Conservation (phyloP, 1,140 invertebrate species). For the Sitodiplosis mosellana region DNA sequence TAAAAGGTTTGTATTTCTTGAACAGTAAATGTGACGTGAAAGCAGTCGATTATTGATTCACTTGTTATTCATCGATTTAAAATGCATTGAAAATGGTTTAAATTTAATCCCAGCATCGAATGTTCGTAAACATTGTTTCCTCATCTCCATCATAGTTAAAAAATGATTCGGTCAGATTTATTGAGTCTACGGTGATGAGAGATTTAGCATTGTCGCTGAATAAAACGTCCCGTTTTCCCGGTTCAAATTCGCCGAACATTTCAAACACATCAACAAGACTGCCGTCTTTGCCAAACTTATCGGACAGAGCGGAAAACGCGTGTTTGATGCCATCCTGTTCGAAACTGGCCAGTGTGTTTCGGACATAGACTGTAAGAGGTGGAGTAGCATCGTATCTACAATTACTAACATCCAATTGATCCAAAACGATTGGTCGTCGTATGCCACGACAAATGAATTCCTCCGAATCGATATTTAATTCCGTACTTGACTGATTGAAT, state of each 20-base stretch:
- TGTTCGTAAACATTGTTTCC: no score
- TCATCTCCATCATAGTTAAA: no score
- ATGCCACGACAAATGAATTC: conserved; percentile 16
- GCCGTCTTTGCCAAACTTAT: conserved; percentile 15
- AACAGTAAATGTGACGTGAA: no score
- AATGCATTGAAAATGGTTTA: no score
- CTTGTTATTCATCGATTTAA: no score
- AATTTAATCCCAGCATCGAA: no score
- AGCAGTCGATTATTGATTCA: no score
- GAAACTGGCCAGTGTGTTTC: conserved; percentile 10
- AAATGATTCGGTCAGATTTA: no score
- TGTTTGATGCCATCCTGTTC: conserved; percentile 21
- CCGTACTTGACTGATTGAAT: not conserved
- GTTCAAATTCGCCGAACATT: conserved; percentile 15
- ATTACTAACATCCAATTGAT: conserved; percentile 9
- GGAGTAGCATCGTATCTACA: conserved; percentile 20
- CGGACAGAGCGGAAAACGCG: conserved; percentile 16
- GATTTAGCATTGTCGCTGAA: conserved; percentile 16
- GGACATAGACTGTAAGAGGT: conserved; percentile 15
- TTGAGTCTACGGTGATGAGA: conserved; percentile 11
- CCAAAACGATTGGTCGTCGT: conserved; percentile 9
- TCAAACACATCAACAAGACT: conserved; percentile 20
- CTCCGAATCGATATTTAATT: not conserved
- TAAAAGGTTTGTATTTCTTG: no score
- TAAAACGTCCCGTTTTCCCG: conserved; percentile 14